Percentiles rank a stretch among this genome's conserved stretches.
These are phyloP conservation scores for Brachylomia viminalis DNA, from an alignment of 2,888 invertebrate species.

Conservation along the genomic window DNA sequence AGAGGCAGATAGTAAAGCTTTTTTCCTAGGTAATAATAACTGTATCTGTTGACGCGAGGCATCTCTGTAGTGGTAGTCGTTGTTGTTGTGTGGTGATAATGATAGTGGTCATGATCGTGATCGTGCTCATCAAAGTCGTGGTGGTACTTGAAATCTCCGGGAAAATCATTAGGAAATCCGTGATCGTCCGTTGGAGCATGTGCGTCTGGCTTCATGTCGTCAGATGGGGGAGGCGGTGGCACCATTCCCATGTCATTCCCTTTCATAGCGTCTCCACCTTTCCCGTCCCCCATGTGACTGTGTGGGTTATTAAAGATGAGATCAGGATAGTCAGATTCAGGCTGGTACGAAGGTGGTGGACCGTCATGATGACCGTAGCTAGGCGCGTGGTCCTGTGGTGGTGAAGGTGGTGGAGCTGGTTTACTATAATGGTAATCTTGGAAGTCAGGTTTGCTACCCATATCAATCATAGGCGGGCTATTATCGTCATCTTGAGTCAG, in stretches of 20 bases:
- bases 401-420: slow-evolving; percentile 75
- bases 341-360: slow-evolving; percentile 66
- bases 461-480: slow-evolving; percentile 68
- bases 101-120: slow-evolving; percentile 70
- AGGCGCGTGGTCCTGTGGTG: slow-evolving; percentile 65
- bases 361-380: slow-evolving; percentile 77
- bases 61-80: slow-evolving; percentile 83
- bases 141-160: slow-evolving; percentile 84
- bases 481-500: slow-evolving; percentile 68
- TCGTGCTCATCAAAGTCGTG: slow-evolving; percentile 85
- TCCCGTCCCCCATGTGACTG: slow-evolving; percentile 67
- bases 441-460: slow-evolving; percentile 77
- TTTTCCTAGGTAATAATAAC: slow-evolving; percentile 94
- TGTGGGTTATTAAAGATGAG: slow-evolving; percentile 81
- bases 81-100: slow-evolving; percentile 75
- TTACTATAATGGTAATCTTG: slow-evolving; percentile 80
- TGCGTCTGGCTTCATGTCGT: slow-evolving; percentile 74
- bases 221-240: slow-evolving; percentile 79
- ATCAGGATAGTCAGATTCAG: slow-evolving; percentile 81
- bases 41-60: slow-evolving; percentile 92
- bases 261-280: slow-evolving; percentile 75
- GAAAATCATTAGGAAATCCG: slow-evolving; percentile 87
- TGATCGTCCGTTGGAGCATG: slow-evolving; percentile 79
- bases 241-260: slow-evolving; percentile 81
- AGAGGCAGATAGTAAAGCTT: slow-evolving; percentile 94